Percentiles rank a stretch among this genome's conserved stretches.
phyloP scores from a whole-genome alignment of 2,113 vertebrate species.

The Carassius carassius region DNA sequence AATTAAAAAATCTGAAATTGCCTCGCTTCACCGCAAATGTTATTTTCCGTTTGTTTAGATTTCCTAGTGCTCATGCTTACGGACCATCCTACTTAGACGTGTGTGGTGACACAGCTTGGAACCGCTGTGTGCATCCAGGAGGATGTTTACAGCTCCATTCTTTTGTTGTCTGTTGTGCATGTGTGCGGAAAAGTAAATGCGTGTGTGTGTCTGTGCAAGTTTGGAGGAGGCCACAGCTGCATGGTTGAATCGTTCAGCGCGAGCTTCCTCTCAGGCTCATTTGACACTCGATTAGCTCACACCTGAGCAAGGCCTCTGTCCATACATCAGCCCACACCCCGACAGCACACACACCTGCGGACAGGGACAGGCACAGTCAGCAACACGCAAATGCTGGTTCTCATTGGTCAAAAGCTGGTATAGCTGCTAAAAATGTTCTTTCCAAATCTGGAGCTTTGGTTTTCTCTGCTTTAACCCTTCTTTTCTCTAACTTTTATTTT shows the following conservation, averaged over 20 bases:
- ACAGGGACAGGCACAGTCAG: slow-evolving; percentile 29
- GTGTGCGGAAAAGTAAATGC: slow-evolving; percentile 8
- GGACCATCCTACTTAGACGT: neutral
- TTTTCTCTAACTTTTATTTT: neutral
- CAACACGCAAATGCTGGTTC: neutral
- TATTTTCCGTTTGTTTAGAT: slow-evolving; percentile 32
- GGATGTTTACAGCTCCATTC: slow-evolving; percentile 1
- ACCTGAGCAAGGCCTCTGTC: slow-evolving; percentile 71
- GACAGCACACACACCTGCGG: slow-evolving; percentile 66
- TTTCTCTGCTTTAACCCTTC: neutral
- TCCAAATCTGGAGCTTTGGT: neutral
- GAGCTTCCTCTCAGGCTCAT: slow-evolving; percentile 64
- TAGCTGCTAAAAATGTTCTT: slow-evolving; percentile 21
- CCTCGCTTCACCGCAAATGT: neutral
- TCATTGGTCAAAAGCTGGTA: slow-evolving; percentile 24
- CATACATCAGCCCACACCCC: slow-evolving; percentile 64
- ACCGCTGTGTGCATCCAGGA: slow-evolving; percentile 21
- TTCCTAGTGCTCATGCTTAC: neutral
- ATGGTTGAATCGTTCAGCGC: slow-evolving; percentile 24
- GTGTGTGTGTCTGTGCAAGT: slow-evolving; percentile 37
- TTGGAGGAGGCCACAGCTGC: slow-evolving; percentile 53
- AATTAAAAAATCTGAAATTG: neutral
- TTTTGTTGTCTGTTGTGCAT: neutral
- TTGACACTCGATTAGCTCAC: slow-evolving; percentile 75
- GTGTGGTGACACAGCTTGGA: slow-evolving; percentile 20